A percentile compares a stretch with the other conserved stretches of the same genome.
Conservation (phyloP, 1,140 invertebrate species). For the Zophobas atratus region DNA sequence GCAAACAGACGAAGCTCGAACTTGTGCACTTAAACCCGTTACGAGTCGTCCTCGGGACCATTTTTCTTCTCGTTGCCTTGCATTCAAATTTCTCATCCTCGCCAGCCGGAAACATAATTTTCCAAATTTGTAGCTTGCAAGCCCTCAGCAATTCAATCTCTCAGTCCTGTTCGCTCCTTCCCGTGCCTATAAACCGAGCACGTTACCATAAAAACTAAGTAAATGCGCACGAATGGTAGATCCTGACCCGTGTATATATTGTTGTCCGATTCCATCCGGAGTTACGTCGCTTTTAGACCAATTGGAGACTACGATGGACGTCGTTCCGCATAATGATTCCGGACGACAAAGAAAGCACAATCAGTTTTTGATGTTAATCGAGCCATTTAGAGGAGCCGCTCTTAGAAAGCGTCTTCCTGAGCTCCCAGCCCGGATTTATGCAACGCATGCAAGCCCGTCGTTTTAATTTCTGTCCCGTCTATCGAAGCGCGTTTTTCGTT, state of each 20-base stretch:
- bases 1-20: too few relatives aligned
- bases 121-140: too few relatives aligned
- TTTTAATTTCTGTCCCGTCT: too few relatives aligned
- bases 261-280: conserved; percentile 11
- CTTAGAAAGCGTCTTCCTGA: too few relatives aligned
- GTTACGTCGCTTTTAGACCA: conserved; percentile 4
- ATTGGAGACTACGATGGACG: background rate
- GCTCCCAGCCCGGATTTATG: too few relatives aligned
- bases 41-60: too few relatives aligned
- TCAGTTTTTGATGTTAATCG: conserved; percentile 2
- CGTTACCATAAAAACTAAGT: conserved; percentile 23
- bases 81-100: too few relatives aligned
- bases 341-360: background rate
- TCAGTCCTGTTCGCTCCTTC: background rate
- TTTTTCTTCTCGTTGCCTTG: too few relatives aligned
- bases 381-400: background rate
- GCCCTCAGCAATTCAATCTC: background rate
- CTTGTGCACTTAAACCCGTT: too few relatives aligned
- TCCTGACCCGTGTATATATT: conserved; percentile 2
- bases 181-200: background rate
- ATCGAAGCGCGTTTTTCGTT: background rate
- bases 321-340: background rate
- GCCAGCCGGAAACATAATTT: too few relatives aligned
- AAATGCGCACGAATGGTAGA: conserved; percentile 4
- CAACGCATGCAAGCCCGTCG: too few relatives aligned